Conservation (phyloP, 2,797 vertebrate genomes). For the Hafferia zeledoni region DNA sequence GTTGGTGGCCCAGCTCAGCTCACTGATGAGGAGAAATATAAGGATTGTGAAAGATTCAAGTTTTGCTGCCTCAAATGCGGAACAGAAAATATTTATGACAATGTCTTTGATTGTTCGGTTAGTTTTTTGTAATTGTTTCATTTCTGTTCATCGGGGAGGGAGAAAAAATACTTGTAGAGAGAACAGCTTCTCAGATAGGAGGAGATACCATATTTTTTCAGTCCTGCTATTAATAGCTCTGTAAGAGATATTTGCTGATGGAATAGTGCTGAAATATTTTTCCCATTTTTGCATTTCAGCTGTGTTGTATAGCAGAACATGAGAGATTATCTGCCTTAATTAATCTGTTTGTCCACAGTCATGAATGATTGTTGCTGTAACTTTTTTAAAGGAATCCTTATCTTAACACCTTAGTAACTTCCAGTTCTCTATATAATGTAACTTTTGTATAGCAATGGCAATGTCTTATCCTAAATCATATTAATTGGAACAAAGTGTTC, state of each 20-base stretch:
- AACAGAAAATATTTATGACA: slow-evolving; percentile 92
- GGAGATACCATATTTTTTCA: slow-evolving; percentile 13
- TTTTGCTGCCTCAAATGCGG: slow-evolving; percentile 89
- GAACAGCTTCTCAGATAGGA: neutral
- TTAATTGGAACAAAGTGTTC: slow-evolving; percentile 71
- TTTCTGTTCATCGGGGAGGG: neutral
- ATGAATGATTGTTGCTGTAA: slow-evolving; percentile 54
- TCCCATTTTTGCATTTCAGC: slow-evolving; percentile 36
- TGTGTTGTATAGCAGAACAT: slow-evolving; percentile 18
- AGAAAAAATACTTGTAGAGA: neutral
- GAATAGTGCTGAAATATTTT: slow-evolving; percentile 28
- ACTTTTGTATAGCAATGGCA: neutral
- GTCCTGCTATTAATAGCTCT: slow-evolving; percentile 26
- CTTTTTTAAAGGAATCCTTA: slow-evolving; percentile 64
- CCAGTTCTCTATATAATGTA: slow-evolving; percentile 55
- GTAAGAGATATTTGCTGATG: slow-evolving; percentile 25
- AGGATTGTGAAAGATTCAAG: slow-evolving; percentile 91
- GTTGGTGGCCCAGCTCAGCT: slow-evolving; percentile 91
- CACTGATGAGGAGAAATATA: slow-evolving; percentile 94
- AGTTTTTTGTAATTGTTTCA: slow-evolving; percentile 70
- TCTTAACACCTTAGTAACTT: slow-evolving; percentile 62
- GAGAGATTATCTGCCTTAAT: slow-evolving; percentile 58
- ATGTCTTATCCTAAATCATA: slow-evolving; percentile 73
- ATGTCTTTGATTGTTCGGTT: slow-evolving; percentile 90
- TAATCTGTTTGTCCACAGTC: slow-evolving; percentile 64